Base-by-base conservation (phyloP, 2,797 vertebrate genomes). In the Linurgus olivaceus region DNA sequence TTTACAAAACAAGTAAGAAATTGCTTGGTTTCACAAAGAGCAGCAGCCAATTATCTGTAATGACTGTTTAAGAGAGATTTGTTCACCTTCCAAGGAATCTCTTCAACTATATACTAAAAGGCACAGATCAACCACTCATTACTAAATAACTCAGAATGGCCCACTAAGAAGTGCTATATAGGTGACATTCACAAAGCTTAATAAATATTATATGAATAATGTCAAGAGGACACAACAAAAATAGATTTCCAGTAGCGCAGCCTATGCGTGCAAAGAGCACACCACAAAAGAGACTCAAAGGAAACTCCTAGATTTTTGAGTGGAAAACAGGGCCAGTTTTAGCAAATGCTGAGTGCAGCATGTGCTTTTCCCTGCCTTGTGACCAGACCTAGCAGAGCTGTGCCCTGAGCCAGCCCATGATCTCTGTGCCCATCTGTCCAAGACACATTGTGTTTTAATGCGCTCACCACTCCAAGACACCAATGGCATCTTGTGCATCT, bases 211-310 rank as follows among this genome's bases (percentile, higher is more conserved):
- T 2, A 96, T 61, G 29, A 94, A 50, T 89, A 85, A 85, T 11
- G 40, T 87, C 80, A 91, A 82, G 38, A 63, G 54, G 74, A 70
- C 71, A 77, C 65, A 86, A 88, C 45, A 90, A 86, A 95, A 96
- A 92, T n/a, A 93, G 78, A 89, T 48, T 76, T 38, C 67, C 66
- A 58, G 8, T 45, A 81, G 35, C 0, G 0, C 55, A 63, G 29
- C 13, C 44, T 55, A 7, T 42, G 19, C 0, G 0, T 17, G 26
- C 68, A 71, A 2, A 58, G 28, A 66, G 44, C 47, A 55, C 0
- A 0, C 63, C 63, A 42, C 21, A 45, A 44, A 28, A 74, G 4
- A 66, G 33, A 75, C 25, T 40, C 42, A 75, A 71, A 80, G 62
- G 77, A 90, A 88, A 54, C 58, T 90, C 58, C 47, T 18, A 68